Conservation (phyloP, 2,888 invertebrate genomes). For the Embidobia sp. region DNA sequence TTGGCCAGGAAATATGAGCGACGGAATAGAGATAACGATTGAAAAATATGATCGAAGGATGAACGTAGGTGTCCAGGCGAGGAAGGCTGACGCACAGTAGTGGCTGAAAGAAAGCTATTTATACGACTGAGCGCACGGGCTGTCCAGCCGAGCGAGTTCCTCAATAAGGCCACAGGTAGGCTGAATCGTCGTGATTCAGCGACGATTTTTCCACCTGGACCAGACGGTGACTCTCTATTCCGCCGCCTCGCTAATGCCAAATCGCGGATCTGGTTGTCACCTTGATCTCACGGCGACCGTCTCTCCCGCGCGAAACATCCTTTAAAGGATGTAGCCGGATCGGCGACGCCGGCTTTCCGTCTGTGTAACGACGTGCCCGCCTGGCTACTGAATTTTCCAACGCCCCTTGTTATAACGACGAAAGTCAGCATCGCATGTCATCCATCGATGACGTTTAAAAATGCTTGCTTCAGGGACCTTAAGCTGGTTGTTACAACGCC, state of each 20-base stretch:
- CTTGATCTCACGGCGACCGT: constrained; percentile 68
- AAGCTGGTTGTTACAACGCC: too few species aligned
- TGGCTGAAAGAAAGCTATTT: constrained; percentile 70
- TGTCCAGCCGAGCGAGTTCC: constrained; percentile 74
- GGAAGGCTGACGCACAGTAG: constrained; percentile 46
- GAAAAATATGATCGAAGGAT: constrained; percentile 40
- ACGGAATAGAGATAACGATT: constrained; percentile 33
- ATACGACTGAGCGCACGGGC: constrained; percentile 74
- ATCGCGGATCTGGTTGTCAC: constrained; percentile 72
- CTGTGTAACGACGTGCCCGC: constrained; percentile 34
- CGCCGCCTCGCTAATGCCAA: constrained; percentile 68
- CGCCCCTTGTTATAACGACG: constrained; percentile 36
- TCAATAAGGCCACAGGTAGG: constrained; percentile 80
- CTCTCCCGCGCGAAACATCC: constrained; percentile 63
- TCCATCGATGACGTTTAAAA: background rate
- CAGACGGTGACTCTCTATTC: constrained; percentile 70
- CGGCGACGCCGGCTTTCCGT: constrained; percentile 31
- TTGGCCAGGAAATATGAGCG: constrained; percentile 20
- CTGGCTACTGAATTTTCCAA: constrained; percentile 56
- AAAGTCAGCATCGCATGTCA: constrained; percentile 12
- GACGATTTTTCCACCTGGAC: constrained; percentile 72
- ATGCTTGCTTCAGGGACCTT: too few species aligned
- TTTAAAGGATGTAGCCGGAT: constrained; percentile 65
- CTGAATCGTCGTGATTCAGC: constrained; percentile 76
- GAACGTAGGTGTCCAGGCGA: constrained; percentile 53